Base-by-base conservation (phyloP, 2,113 vertebrate species). In the Malurus melanocephalus region DNA sequence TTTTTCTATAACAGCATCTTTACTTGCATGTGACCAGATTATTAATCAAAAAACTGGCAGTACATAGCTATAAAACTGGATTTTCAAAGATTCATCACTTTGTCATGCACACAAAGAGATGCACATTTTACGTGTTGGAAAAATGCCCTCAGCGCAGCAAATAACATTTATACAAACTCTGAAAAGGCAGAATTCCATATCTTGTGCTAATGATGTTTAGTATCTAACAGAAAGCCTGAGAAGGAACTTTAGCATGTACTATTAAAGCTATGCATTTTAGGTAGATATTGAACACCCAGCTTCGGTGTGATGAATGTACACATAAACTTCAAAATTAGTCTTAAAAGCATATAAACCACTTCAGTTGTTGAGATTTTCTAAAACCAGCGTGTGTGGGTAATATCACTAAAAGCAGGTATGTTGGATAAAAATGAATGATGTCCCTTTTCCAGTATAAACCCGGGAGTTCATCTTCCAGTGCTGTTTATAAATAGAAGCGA, bases 341-440 rank as follows among this genome's bases (percentile, higher is more conserved):
- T 97, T 98, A 98, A 98, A 98, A 98, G 97, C 97, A 96, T 96
- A 97, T 97, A 97, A 97, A 97, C 96, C 96, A 96, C 97, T 97
- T 97, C 95, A 96, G 93, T 96, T 98, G 97, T 97, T 98, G 96
- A 97, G 96, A 97, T 97, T 97, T 96, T 96, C 93, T 95, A 94
- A 96, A 95, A 96, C 96, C 86, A 92, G 93, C 88, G 78, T 96
- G 95, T 97, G 93, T 98, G 97, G 95, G 95, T 96, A 97, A 95
- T 94, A 96, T 97, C 97, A 97, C 97, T 98, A 98, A 98, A 98
- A 98, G 97, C 97, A 97, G 96, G 96, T 97, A 97, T 94, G 97
- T 95, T 97, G 97, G 97, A 97, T 97, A 97, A 97, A 98, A 97
- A 98, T 97, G 97, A 97, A 92, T 85, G 95, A 97, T 98, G 95